phyloP scores from a whole-genome alignment of 2,797 vertebrate species.

The Microchirus variegatus region DNA sequence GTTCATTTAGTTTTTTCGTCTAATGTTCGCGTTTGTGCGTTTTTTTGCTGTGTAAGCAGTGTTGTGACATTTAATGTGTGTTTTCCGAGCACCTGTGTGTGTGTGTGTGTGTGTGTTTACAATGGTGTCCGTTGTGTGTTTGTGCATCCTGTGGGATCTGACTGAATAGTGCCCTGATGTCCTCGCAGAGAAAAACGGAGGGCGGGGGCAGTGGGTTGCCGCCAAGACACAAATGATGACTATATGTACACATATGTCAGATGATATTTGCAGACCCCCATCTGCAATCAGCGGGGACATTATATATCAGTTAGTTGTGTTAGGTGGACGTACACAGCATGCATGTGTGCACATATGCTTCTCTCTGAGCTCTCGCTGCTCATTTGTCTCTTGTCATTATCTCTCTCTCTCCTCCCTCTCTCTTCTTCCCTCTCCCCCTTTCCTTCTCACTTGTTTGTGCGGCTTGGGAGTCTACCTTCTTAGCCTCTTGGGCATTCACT shows the following conservation, averaged over 20 bases:
- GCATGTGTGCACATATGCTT: conserved; percentile 32
- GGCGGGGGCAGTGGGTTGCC: conserved; percentile 26
- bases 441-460: conserved; percentile 72
- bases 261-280: conserved; percentile 55
- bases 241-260: conserved; percentile 28
- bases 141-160: conserved; percentile 67
- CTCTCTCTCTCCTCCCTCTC: conserved; percentile 57
- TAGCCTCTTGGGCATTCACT: conserved; percentile 71
- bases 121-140: conserved; percentile 53
- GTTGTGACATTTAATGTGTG: conserved; percentile 5
- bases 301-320: conserved; percentile 35
- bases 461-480: conserved; percentile 77
- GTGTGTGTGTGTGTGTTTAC: conserved; percentile 35
- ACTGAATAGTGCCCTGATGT: conserved; percentile 63
- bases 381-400: conserved; percentile 67
- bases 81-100: not conserved
- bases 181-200: conserved; percentile 52
- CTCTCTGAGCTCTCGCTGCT: conserved; percentile 47
- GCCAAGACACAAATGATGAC: conserved; percentile 33
- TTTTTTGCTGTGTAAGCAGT: conserved; percentile 5
- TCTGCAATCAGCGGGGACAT: conserved; percentile 33
- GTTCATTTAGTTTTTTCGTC: too few relatives aligned
- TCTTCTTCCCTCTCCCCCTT: conserved; percentile 30
- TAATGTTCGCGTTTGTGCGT: not conserved
- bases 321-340: conserved; percentile 22